Conservation (phyloP, 2,113 vertebrate genomes). For the Enhydra lutris region DNA sequence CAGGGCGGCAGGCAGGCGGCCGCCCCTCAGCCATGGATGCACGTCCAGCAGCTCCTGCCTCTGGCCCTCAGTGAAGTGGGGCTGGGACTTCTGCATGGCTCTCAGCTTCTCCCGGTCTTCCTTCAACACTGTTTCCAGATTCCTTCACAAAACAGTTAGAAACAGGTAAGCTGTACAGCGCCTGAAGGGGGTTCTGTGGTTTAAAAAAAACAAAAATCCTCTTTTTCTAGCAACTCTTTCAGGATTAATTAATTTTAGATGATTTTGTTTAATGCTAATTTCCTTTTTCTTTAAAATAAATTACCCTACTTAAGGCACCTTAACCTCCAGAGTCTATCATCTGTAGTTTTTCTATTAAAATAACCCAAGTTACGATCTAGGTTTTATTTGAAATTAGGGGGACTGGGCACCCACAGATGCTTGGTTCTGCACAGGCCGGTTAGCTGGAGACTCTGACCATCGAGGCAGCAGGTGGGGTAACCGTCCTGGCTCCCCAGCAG, state of each 20-base stretch:
- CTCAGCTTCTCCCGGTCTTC: constrained; percentile 91
- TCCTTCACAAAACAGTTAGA: constrained; percentile 76
- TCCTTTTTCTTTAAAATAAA: not conserved
- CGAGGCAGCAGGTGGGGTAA: rapidly evolving
- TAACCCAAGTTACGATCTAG: not conserved
- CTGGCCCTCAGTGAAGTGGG: constrained; percentile 90
- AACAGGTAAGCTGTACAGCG: not conserved
- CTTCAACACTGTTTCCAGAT: constrained; percentile 87
- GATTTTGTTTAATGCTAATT: not conserved
- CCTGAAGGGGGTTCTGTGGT: rapidly evolving
- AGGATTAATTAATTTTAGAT: too few relatives aligned
- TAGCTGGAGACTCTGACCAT: not conserved
- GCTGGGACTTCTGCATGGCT: constrained; percentile 92
- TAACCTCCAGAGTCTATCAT: not conserved
- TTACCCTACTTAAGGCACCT: not conserved
- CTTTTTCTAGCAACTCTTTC: not conserved
- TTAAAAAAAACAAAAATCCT: too few relatives aligned
- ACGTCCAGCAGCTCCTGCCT: constrained; percentile 89
- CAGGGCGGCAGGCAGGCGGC: constrained; percentile 87
- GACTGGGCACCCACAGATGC: not conserved
- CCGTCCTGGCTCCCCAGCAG: not conserved
- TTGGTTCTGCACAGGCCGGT: not conserved
- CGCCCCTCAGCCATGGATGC: constrained; percentile 92
- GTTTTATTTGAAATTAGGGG: not conserved
- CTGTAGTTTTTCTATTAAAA: not conserved